Evolutionary conservation across 2,888 invertebrate genomes (phyloP).

Genomic region (Dryococelus australis): DNA sequence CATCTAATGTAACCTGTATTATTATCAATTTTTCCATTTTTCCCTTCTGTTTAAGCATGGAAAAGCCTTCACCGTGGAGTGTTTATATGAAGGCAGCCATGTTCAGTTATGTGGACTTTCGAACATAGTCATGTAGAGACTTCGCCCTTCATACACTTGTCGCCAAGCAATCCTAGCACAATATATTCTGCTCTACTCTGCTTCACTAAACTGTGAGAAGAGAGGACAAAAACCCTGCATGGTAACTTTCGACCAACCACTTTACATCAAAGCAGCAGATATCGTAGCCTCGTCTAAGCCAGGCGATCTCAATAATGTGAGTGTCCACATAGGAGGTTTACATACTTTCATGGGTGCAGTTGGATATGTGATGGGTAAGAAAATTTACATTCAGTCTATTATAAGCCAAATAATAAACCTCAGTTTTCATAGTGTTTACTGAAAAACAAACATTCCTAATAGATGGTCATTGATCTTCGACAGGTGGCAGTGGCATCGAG

Average conservation of each 20-base stretch:
- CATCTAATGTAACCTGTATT: too few species aligned
- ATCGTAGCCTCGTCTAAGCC: not conserved
- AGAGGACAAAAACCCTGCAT: conserved; percentile 1
- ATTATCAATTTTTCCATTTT: too few species aligned
- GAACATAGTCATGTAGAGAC: too few species aligned
- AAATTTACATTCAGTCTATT: not conserved
- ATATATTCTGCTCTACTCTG: not conserved
- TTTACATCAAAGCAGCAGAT: not conserved
- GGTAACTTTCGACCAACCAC: conserved; percentile 12
- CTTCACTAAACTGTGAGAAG: not conserved
- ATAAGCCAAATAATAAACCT: not conserved
- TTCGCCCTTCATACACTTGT: too few species aligned
- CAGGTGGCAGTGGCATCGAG: conserved; percentile 7
- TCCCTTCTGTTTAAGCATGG: too few species aligned
- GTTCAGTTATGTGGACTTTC: too few species aligned
- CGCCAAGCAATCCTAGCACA: not conserved
- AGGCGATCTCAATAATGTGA: not conserved
- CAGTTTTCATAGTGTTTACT: not conserved
- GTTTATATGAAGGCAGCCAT: too few species aligned
- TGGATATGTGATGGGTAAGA: not conserved
- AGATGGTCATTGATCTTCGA: not conserved
- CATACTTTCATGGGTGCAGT: not conserved
- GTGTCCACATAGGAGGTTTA: not conserved
- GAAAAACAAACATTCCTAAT: not conserved
- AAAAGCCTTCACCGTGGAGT: too few species aligned